Evolutionary conservation across 2,888 invertebrate species (phyloP).

Genomic region (Eupithecia dodoneata): DNA sequence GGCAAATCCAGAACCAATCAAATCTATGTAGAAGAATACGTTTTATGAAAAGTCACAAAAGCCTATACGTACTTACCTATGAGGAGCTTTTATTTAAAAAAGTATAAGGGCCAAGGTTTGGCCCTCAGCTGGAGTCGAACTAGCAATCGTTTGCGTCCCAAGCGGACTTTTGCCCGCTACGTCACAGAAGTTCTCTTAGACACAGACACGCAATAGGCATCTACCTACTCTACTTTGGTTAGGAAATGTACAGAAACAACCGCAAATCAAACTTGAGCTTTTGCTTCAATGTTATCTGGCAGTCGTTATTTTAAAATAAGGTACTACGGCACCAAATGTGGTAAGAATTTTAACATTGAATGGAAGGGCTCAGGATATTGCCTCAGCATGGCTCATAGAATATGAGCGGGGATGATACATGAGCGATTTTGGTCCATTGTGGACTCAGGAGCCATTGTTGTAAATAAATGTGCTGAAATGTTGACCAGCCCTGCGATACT

Average conservation of each 20-base stretch:
- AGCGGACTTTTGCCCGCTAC: not conserved
- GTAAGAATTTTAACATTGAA: slow-evolving; percentile 57
- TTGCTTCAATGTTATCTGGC: not conserved
- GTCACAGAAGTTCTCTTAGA: not conserved
- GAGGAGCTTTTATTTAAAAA: too few species aligned
- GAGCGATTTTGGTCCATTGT: slow-evolving; percentile 47
- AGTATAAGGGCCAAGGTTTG: not conserved
- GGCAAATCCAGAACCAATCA: too few species aligned
- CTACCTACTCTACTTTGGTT: too few species aligned
- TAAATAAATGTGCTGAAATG: not conserved
- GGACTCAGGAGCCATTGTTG: slow-evolving; percentile 48
- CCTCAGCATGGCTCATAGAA: slow-evolving; percentile 49
- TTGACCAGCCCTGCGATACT: not conserved
- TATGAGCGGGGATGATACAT: slow-evolving; percentile 50
- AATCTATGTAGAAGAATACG: too few species aligned
- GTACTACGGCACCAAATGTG: slow-evolving; percentile 22
- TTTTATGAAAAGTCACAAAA: too few species aligned
- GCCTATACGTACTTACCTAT: not conserved
- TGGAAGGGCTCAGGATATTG: slow-evolving; percentile 56
- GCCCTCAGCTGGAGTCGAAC: too few species aligned
- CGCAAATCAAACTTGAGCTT: not conserved
- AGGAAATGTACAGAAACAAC: not conserved
- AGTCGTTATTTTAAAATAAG: slow-evolving; percentile 1
- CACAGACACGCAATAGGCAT: too few species aligned
- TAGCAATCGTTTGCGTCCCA: not conserved